These are phyloP conservation scores for Anguilla obscura DNA, from an alignment of 2,797 vertebrate genomes.

Conservation along the genomic window DNA sequence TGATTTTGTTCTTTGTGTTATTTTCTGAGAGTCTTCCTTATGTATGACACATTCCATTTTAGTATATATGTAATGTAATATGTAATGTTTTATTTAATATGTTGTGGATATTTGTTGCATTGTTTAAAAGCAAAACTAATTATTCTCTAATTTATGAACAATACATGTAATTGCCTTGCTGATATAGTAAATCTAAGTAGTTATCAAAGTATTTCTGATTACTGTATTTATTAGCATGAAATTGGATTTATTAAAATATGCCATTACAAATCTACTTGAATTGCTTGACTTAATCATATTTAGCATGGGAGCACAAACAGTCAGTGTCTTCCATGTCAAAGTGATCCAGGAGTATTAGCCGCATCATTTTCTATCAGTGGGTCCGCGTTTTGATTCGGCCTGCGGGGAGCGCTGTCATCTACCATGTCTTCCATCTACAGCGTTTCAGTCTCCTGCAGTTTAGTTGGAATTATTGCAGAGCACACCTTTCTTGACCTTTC, in stretches of 20 bases:
- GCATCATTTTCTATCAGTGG: not conserved
- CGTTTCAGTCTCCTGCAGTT: not conserved
- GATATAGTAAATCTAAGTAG: not conserved
- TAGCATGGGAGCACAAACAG: not conserved
- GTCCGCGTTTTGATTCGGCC: not conserved
- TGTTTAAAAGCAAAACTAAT: not conserved
- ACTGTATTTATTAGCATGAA: slow-evolving; percentile 9
- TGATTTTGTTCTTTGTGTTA: not conserved
- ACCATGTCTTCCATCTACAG: not conserved
- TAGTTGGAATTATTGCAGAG: not conserved
- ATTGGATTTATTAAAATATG: not conserved
- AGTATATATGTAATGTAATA: not conserved
- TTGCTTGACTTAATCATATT: not conserved
- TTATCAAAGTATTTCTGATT: not conserved
- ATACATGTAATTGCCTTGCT: not conserved
- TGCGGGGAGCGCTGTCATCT: not conserved
- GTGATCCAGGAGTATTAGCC: not conserved
- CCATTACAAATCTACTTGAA: not conserved
- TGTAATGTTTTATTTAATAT: not conserved
- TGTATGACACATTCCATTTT: not conserved
- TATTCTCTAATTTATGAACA: not conserved
- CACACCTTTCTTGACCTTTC: not conserved
- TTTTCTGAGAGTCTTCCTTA: not conserved
- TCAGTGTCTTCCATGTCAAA: not conserved
- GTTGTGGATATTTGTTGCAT: not conserved